Percentiles rank a stretch among this genome's conserved stretches.
Conservation (phyloP, 2,797 vertebrate genomes). For the Phoxinus dragarum region DNA sequence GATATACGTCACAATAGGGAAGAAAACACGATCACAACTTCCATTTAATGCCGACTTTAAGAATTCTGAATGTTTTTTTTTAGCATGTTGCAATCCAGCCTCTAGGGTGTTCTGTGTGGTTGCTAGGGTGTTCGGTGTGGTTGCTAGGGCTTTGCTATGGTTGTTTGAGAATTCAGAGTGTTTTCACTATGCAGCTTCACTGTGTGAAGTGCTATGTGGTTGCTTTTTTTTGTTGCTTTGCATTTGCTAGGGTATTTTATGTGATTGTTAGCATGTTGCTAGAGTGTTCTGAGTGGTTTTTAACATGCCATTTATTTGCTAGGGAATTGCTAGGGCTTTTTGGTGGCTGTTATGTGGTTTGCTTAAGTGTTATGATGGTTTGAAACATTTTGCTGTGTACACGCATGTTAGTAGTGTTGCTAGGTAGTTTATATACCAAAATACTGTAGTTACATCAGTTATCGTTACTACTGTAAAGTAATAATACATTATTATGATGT, state of each 20-base stretch:
- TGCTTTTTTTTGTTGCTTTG: neutral
- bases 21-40: neutral
- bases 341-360: neutral
- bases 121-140: neutral
- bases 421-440: neutral
- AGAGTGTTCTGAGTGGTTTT: neutral
- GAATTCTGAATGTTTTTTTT: neutral
- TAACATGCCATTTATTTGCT: neutral
- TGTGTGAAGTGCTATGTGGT: neutral
- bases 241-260: neutral
- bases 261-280: neutral
- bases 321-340: neutral
- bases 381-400: neutral
- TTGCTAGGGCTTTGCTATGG: neutral
- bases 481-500: neutral
- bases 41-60: neutral
- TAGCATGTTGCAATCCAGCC: neutral
- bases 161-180: neutral
- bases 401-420: neutral
- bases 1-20: neutral
- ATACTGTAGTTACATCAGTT: neutral
- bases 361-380: neutral
- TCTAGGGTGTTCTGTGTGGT: neutral
- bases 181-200: slow-evolving; percentile 39
- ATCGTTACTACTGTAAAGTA: neutral